Percentiles rank a stretch among this genome's conserved stretches.
Conservation (phyloP, 2,888 invertebrate genomes). For the Zootermopsis nevadensis region DNA sequence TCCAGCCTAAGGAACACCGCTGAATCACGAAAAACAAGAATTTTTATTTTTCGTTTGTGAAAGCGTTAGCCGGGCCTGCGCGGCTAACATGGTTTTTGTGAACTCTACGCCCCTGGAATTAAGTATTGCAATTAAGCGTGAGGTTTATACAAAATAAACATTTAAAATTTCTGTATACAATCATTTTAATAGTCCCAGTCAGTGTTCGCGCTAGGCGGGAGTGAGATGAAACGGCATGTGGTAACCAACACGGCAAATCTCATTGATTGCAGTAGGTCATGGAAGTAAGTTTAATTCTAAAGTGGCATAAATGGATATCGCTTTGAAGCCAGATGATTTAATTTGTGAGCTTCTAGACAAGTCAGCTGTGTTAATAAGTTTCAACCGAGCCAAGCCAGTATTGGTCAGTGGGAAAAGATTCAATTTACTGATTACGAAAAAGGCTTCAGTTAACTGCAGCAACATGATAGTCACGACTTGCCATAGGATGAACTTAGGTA, state of each 20-base stretch:
- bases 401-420: constrained; percentile 3
- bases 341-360: neutral
- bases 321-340: neutral
- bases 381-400: neutral
- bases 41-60: no score
- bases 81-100: no score
- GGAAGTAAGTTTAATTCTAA: neutral
- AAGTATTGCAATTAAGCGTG: no score
- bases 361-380: neutral
- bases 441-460: neutral
- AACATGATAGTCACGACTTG: constrained; percentile 17
- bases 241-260: neutral
- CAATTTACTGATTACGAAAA: constrained; percentile 23
- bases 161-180: neutral
- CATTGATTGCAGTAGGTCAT: neutral
- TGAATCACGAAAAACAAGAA: no score
- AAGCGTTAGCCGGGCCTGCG: no score
- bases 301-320: neutral
- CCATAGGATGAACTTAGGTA: constrained; percentile 25
- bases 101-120: no score
- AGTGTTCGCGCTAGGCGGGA: neutral
- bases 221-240: neutral
- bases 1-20: no score
- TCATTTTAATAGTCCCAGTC: neutral
- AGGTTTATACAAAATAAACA: no score